These are phyloP conservation scores for Ladona fulva DNA, from an alignment of 1,140 invertebrate species.

Conservation along the genomic window DNA sequence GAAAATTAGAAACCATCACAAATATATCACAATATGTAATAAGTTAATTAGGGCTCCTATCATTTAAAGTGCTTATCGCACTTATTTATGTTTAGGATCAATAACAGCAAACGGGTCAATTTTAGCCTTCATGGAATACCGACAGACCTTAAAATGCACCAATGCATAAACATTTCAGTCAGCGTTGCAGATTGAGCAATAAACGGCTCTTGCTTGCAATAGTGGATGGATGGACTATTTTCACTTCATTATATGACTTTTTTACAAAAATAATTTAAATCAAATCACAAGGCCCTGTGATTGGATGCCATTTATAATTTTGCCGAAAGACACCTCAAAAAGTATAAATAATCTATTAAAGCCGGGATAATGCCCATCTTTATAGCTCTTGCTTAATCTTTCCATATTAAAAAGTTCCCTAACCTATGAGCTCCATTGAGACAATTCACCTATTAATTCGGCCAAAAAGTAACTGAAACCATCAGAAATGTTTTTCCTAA, in stretches of 20 bases:
- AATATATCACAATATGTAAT: slow-evolving; percentile 11
- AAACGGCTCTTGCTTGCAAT: background rate
- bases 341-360: background rate
- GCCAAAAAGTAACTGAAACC: too few relatives aligned
- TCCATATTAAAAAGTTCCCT: too few relatives aligned
- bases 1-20: slow-evolving; percentile 6
- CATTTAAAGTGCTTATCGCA: background rate
- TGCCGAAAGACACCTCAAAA: background rate
- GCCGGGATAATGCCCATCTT: background rate
- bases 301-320: background rate
- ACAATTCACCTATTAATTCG: too few relatives aligned
- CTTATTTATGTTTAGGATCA: background rate
- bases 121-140: background rate
- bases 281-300: background rate
- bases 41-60: slow-evolving; percentile 1
- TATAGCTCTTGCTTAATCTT: too few relatives aligned
- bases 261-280: slow-evolving; percentile 11
- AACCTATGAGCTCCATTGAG: too few relatives aligned
- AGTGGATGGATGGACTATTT: slow-evolving; percentile 1
- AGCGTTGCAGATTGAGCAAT: slow-evolving; percentile 4
- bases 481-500: too few relatives aligned
- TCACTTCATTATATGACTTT: background rate
- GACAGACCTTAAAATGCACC: background rate
- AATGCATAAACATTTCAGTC: background rate
- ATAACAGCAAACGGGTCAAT: background rate